Evolutionary conservation across 2,888 invertebrate species (phyloP).

Genomic region (Emmelina monodactyla): DNA sequence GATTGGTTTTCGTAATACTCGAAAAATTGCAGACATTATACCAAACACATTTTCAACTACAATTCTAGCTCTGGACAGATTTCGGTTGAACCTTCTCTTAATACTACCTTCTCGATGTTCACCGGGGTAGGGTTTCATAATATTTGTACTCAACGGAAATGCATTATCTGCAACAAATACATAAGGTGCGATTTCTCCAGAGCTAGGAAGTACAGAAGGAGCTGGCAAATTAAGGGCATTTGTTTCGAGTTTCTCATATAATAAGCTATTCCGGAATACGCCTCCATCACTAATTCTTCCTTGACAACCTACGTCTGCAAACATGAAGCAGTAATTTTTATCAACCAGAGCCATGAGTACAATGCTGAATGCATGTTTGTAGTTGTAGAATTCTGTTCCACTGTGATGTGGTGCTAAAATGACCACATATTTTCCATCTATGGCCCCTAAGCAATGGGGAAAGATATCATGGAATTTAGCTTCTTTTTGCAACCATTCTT

Average conservation of each 20-base stretch:
- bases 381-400: slow-evolving; percentile 10
- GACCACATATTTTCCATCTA: slow-evolving; percentile 10
- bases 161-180: slow-evolving; percentile 4
- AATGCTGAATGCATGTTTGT: slow-evolving; percentile 10
- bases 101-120: slow-evolving; percentile 3
- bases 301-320: slow-evolving; percentile 9
- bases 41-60: slow-evolving; percentile 11
- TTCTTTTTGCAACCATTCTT: slow-evolving; percentile 9
- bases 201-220: slow-evolving; percentile 1
- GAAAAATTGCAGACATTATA: slow-evolving; percentile 8
- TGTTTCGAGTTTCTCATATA: slow-evolving; percentile 6
- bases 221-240: slow-evolving; percentile 6
- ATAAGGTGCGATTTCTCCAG: slow-evolving; percentile 2
- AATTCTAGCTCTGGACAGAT: slow-evolving; percentile 6
- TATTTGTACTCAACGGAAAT: slow-evolving; percentile 6
- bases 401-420: slow-evolving; percentile 5
- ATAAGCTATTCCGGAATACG: slow-evolving; percentile 9
- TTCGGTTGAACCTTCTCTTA: slow-evolving; percentile 11
- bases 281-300: slow-evolving; percentile 8
- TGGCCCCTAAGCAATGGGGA: slow-evolving; percentile 5
- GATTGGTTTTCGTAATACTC: slow-evolving; percentile 9
- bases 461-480: slow-evolving; percentile 7
- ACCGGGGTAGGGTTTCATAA: slow-evolving; percentile 12
- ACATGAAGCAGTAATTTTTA: slow-evolving; percentile 8
- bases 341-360: slow-evolving; percentile 11